phyloP scores from a whole-genome alignment of 2,797 vertebrate genomes.

The Neostethus bicornis region DNA sequence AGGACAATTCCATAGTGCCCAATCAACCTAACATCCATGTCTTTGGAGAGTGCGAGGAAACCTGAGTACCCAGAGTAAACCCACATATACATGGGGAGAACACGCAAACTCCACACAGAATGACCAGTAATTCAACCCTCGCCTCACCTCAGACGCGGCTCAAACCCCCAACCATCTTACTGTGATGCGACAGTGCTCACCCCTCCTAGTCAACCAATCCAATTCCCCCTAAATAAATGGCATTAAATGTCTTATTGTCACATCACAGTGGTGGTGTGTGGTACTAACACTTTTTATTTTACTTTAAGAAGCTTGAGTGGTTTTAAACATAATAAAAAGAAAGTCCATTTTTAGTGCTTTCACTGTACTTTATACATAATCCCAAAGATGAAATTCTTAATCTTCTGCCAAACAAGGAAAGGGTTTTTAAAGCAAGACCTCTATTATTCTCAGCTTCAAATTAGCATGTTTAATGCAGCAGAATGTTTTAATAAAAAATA shows the following conservation, averaged over 20 bases:
- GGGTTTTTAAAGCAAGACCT: slow-evolving; percentile 77
- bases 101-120: no score
- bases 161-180: no score
- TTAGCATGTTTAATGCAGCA: slow-evolving; percentile 80
- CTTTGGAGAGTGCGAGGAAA: no score
- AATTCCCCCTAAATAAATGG: slow-evolving; percentile 54
- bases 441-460: slow-evolving; percentile 78
- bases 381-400: slow-evolving; percentile 81
- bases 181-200: no score
- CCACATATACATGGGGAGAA: no score
- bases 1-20: no score
- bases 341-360: slow-evolving; percentile 77
- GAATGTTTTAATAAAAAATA: slow-evolving; percentile 82
- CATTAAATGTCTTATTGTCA: slow-evolving; percentile 70
- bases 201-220: no score
- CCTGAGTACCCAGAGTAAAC: no score
- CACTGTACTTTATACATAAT: slow-evolving; percentile 75
- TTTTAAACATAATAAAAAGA: slow-evolving; percentile 78
- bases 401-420: slow-evolving; percentile 79
- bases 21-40: no score
- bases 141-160: no score
- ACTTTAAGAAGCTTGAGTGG: slow-evolving; percentile 77
- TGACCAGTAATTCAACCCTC: no score
- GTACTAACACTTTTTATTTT: slow-evolving; percentile 73
- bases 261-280: slow-evolving; percentile 60